Evolutionary conservation across 2,113 vertebrate species (phyloP).

Genomic region (Pedionomus torquatus): DNA sequence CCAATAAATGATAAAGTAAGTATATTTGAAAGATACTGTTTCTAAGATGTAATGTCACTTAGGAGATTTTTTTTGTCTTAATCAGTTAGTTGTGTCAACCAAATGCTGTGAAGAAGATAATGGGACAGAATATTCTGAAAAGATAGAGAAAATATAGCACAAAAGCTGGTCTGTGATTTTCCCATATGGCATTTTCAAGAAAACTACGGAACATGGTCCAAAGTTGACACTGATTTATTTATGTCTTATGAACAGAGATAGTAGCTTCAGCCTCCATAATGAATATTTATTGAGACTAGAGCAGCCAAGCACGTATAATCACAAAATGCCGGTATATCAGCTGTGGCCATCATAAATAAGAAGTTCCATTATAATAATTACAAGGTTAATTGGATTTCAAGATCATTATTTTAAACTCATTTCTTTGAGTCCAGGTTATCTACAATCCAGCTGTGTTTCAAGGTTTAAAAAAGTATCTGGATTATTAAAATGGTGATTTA

Average conservation of each 20-base stretch:
- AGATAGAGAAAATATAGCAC: not conserved
- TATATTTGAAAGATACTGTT: not conserved
- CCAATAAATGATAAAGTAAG: not conserved
- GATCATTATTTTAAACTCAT: not conserved
- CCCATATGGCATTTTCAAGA: not conserved
- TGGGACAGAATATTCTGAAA: not conserved
- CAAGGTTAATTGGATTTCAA: not conserved
- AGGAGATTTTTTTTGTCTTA: not conserved
- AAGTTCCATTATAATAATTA: not conserved
- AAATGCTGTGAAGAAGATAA: not conserved
- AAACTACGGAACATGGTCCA: not conserved
- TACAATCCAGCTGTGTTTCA: not conserved
- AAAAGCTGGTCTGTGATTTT: not conserved
- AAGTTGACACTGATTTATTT: not conserved
- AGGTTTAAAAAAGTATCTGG: not conserved
- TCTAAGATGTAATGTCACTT: not conserved
- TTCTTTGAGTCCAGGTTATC: not conserved
- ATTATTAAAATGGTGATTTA: not conserved
- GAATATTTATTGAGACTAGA: not conserved
- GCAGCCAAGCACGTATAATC: not conserved
- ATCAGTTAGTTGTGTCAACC: not conserved
- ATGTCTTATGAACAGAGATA: not conserved
- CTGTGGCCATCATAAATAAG: not conserved
- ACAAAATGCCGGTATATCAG: not conserved
- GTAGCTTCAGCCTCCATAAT: not conserved